These are phyloP conservation scores for Prunella himalayana DNA, from an alignment of 2,113 vertebrate genomes.

Conservation along the genomic window DNA sequence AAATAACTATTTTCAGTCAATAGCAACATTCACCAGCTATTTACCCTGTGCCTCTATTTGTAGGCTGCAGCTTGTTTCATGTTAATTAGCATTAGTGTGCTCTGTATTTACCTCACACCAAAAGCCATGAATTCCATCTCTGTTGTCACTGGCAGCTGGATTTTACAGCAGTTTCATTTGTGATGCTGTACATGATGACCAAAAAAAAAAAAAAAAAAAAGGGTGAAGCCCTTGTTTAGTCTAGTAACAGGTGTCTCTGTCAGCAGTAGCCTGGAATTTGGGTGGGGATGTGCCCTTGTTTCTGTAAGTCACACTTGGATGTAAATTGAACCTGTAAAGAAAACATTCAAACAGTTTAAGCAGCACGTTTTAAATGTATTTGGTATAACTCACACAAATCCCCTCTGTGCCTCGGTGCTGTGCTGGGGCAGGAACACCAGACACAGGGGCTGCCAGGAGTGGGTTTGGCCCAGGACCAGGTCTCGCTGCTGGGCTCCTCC, in stretches of 20 bases:
- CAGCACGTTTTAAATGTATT: neutral
- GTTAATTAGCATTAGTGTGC: neutral
- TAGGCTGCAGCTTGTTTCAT: neutral
- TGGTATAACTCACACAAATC: neutral
- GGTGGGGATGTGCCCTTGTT: neutral
- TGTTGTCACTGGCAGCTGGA: neutral
- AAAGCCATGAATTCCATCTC: neutral
- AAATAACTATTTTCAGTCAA: neutral
- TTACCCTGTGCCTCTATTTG: neutral
- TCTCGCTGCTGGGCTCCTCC: rapidly evolving
- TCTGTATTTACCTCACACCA: neutral
- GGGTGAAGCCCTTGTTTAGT: neutral
- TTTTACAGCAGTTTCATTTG: neutral
- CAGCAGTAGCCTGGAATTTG: neutral
- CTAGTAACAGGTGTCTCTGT: neutral
- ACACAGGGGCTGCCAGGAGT: neutral
- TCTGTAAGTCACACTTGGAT: neutral
- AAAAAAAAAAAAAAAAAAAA: neutral
- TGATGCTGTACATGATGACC: neutral
- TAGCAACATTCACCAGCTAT: neutral
- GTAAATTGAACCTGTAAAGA: neutral
- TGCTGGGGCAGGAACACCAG: neutral
- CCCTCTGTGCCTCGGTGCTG: neutral
- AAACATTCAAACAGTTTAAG: neutral
- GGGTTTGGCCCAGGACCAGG: neutral